phyloP scores from a whole-genome alignment of 2,113 vertebrate genomes.

The Hypanus sabinus region DNA sequence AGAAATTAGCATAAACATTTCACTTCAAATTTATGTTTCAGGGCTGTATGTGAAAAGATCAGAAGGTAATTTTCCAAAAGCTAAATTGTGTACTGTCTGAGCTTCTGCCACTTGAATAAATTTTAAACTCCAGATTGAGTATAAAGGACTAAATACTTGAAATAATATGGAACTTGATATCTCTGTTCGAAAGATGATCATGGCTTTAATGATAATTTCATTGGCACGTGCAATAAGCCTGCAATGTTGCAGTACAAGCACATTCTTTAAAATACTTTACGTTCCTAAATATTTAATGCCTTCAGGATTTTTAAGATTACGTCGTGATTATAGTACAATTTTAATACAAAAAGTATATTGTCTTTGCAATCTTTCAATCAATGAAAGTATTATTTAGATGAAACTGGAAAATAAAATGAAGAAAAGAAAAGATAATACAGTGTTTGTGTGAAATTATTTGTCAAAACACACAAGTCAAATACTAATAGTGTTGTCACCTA shows the following conservation, averaged over 20 bases:
- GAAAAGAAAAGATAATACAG: background rate
- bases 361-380: conserved; percentile 26
- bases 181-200: background rate
- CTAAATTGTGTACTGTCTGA: conserved; percentile 12
- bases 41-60: conserved; percentile 5
- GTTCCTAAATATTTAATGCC: conserved; percentile 25
- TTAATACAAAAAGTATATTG: conserved; percentile 24
- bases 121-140: background rate
- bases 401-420: conserved; percentile 35
- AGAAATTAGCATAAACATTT: conserved; percentile 23
- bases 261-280: conserved; percentile 22
- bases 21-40: background rate
- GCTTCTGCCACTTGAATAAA: background rate
- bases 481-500: background rate
- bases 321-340: background rate
- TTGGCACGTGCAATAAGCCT: conserved; percentile 33
- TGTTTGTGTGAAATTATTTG: conserved; percentile 6
- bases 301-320: conserved; percentile 10
- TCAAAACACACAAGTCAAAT: background rate
- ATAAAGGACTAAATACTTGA: conserved; percentile 21
- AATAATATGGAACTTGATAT: background rate
- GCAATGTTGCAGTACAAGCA: conserved; percentile 5
- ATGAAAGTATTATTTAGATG: conserved; percentile 31
- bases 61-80: conserved; percentile 24
- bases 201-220: conserved; percentile 16